Percentiles rank a stretch among this genome's conserved stretches.
Evolutionary conservation across 2,113 vertebrate genomes (phyloP).

Genomic region (Hyperoodon ampullatus): DNA sequence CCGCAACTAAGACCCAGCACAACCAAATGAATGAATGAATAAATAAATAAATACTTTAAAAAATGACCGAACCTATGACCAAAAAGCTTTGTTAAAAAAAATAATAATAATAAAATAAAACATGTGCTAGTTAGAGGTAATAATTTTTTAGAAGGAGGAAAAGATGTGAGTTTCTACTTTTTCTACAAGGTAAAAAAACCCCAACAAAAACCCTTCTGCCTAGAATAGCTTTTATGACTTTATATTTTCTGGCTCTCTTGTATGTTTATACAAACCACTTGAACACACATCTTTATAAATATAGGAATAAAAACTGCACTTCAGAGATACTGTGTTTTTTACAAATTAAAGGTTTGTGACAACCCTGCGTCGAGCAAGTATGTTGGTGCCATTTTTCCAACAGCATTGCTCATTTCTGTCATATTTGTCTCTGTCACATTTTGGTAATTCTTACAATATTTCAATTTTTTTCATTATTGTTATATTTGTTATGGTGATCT

Average conservation of each 20-base stretch:
- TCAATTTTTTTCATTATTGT: neutral
- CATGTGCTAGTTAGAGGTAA: neutral
- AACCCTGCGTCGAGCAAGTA: neutral
- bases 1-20: no score
- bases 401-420: neutral
- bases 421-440: neutral
- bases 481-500: neutral
- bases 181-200: neutral
- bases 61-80: no score
- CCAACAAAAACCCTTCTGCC: neutral
- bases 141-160: neutral
- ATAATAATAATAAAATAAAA: neutral
- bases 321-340: neutral
- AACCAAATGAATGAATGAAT: no score
- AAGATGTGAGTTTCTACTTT: neutral
- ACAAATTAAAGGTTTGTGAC: neutral
- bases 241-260: neutral
- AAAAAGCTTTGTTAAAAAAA: no score
- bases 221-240: neutral
- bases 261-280: neutral
- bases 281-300: conserved; percentile 8
- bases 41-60: no score
- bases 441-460: neutral
- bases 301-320: neutral
- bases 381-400: neutral